These are phyloP conservation scores for Enteromius unitaeniatus DNA, from an alignment of 2,797 vertebrate species.

Conservation along the genomic window DNA sequence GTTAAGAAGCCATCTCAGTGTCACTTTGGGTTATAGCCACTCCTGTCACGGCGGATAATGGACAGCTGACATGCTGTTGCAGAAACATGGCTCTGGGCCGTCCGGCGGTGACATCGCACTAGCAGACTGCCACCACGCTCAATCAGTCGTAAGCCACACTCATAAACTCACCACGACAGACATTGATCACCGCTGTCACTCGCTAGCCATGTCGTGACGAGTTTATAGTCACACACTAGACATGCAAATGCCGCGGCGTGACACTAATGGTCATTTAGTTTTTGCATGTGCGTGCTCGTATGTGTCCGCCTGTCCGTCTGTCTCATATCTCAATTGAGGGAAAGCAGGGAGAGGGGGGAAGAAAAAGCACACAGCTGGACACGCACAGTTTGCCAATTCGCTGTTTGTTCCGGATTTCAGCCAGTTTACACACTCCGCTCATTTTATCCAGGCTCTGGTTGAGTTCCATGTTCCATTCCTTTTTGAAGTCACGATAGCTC, in stretches of 20 bases:
- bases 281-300: constrained; percentile 15
- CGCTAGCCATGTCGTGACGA: constrained; percentile 35
- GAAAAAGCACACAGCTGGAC: constrained; percentile 30
- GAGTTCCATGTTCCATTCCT: constrained; percentile 37
- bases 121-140: constrained; percentile 48
- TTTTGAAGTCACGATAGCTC: constrained; percentile 60
- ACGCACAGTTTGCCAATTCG: constrained; percentile 44
- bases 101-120: constrained; percentile 26
- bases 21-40: constrained; percentile 42
- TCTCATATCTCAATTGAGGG: constrained; percentile 13
- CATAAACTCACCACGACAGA: constrained; percentile 36
- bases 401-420: constrained; percentile 48
- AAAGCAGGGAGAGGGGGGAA: constrained; percentile 21
- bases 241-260: constrained; percentile 49
- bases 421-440: constrained; percentile 51
- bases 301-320: constrained; percentile 28
- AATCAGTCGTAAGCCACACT: constrained; percentile 35
- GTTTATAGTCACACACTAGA: constrained; percentile 33
- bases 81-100: constrained; percentile 40
- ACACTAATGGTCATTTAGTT: constrained; percentile 31
- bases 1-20: constrained; percentile 44
- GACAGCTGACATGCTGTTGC: constrained; percentile 48
- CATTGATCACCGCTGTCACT: constrained; percentile 51
- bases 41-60: constrained; percentile 46
- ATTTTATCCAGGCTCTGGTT: constrained; percentile 39